Percentiles rank a stretch among this genome's conserved stretches.
These are phyloP conservation scores for Sapajus apella DNA, from an alignment of 2,113 vertebrate species.

Conservation along the genomic window DNA sequence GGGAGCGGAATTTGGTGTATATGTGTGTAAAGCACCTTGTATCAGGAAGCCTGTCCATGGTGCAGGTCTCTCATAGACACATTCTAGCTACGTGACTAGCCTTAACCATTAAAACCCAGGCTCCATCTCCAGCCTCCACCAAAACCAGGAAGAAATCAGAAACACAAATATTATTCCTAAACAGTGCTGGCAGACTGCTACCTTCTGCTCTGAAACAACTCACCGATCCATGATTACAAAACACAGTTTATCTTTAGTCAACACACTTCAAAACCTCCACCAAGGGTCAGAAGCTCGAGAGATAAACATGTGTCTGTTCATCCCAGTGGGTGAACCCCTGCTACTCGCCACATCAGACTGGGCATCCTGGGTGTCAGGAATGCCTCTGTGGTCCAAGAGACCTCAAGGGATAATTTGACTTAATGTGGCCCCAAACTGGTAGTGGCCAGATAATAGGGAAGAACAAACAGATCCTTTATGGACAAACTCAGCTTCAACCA, in stretches of 20 bases:
- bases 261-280: neutral
- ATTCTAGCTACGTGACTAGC: neutral
- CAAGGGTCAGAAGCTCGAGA: neutral
- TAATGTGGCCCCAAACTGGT: neutral
- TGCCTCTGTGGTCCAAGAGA: neutral
- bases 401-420: neutral
- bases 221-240: neutral
- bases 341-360: neutral
- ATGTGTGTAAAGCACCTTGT: neutral
- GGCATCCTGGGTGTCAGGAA: neutral
- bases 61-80: neutral
- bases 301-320: rapidly evolving
- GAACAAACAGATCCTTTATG: neutral
- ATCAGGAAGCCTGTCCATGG: neutral
- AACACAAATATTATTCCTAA: neutral
- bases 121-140: too few species aligned
- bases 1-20: neutral
- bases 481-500: neutral
- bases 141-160: conserved; percentile 15
- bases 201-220: neutral
- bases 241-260: neutral
- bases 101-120: neutral
- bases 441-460: neutral
- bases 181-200: too few species aligned
- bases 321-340: neutral